These are phyloP conservation scores for Cryptocephalus moraei DNA, from an alignment of 2,888 invertebrate genomes.

Conservation along the genomic window DNA sequence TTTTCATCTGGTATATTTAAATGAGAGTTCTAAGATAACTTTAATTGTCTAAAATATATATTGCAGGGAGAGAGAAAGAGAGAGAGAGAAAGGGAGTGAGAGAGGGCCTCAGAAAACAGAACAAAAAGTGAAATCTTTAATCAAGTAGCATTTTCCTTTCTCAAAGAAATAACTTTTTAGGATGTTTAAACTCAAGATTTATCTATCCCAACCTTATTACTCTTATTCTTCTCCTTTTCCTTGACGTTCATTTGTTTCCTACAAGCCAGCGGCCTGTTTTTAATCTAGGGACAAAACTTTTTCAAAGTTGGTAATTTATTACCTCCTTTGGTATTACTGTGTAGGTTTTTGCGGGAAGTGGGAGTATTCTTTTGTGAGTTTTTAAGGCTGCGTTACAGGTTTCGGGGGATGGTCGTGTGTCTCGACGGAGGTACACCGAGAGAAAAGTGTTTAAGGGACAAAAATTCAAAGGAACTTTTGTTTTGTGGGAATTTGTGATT, in stretches of 20 bases:
- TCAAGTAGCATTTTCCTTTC: slow-evolving; percentile 20
- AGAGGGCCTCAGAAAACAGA: slow-evolving; percentile 13
- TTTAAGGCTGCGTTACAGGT: slow-evolving; percentile 8
- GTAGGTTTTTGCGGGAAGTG: slow-evolving; percentile 12
- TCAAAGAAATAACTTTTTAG: slow-evolving; percentile 22
- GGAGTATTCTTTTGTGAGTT: slow-evolving; percentile 13
- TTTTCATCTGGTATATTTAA: slow-evolving; percentile 15
- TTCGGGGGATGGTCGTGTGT: too few relatives aligned
- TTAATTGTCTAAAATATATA: slow-evolving; percentile 20
- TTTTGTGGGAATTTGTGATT: too few relatives aligned
- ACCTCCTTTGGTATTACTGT: slow-evolving; percentile 17
- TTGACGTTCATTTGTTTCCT: slow-evolving; percentile 39
- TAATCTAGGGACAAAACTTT: slow-evolving; percentile 38
- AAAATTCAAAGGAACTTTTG: too few relatives aligned
- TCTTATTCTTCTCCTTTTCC: slow-evolving; percentile 35
- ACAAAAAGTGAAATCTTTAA: slow-evolving; percentile 27
- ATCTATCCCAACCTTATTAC: slow-evolving; percentile 37
- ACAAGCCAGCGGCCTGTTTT: slow-evolving; percentile 39
- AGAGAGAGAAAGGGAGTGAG: not conserved
- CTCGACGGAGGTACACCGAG: too few relatives aligned
- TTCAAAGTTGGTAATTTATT: slow-evolving; percentile 37
- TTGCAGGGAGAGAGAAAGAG: slow-evolving; percentile 8
- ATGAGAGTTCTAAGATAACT: slow-evolving; percentile 16
- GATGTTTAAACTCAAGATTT: slow-evolving; percentile 31
- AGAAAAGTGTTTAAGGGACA: too few relatives aligned